Evolutionary conservation across 2,888 invertebrate species (phyloP).

Genomic region (Stenichneumon culpator): DNA sequence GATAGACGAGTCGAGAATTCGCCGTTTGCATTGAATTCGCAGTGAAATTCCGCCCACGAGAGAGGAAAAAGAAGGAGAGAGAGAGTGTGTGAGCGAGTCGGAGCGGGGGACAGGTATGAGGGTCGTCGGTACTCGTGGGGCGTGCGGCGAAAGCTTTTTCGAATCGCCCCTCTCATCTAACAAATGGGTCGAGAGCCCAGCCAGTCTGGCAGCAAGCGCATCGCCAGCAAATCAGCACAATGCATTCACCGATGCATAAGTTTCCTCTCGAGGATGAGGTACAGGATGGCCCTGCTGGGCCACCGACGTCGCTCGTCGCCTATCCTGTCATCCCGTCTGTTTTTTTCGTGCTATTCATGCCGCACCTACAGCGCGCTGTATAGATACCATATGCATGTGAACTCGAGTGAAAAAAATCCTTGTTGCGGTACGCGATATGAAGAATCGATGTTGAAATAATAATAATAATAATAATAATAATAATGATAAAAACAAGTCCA

Average conservation of each 20-base stretch:
- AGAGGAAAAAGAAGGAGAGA: slow-evolving; percentile 20
- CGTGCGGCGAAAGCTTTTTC: slow-evolving; percentile 66
- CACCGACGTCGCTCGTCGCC: slow-evolving; percentile 30
- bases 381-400: slow-evolving; percentile 2
- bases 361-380: not conserved
- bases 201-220: slow-evolving; percentile 64
- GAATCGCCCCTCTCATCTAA: slow-evolving; percentile 72
- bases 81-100: not conserved
- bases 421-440: not conserved
- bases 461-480: too few relatives aligned
- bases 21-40: slow-evolving; percentile 60
- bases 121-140: slow-evolving; percentile 43
- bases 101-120: slow-evolving; percentile 21
- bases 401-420: slow-evolving; percentile 16
- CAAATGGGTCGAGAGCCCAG: slow-evolving; percentile 74
- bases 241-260: slow-evolving; percentile 77
- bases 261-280: slow-evolving; percentile 70
- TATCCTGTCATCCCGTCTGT: slow-evolving; percentile 9
- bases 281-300: slow-evolving; percentile 69
- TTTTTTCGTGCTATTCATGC: slow-evolving; percentile 33
- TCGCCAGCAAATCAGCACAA: slow-evolving; percentile 74
- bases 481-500: not conserved
- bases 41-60: slow-evolving; percentile 47
- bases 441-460: not conserved
- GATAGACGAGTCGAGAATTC: slow-evolving; percentile 55